Evolutionary conservation across 53 echinoderm and acorn worm species (phyloP), one percentile per base, ranked within the genome.

Genomic region (Henricia sp.): DNA sequence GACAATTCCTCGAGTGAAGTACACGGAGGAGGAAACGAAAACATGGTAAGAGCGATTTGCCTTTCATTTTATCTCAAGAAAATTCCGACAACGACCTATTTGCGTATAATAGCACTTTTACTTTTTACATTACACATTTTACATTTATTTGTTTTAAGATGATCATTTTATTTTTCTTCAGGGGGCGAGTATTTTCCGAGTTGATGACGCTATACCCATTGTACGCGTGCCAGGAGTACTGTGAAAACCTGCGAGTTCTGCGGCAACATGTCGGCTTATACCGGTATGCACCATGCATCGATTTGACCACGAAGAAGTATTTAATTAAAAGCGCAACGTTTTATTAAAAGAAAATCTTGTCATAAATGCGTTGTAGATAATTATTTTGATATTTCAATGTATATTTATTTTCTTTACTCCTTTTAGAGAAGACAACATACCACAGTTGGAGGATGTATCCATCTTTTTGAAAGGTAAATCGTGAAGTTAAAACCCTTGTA

Each of bases 371-470:
- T n/a, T n/a, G n/a, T n/a, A n/a, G n/a, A n/a, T n/a, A n/a, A n/a
- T n/a, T n/a, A n/a, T n/a, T n/a, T n/a, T n/a, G n/a, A n/a, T n/a
- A n/a, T n/a, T n/a, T n/a, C n/a, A n/a, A n/a, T n/a, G n/a, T n/a
- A 11, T 23, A 17, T 23, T 17, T 54, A 24, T 23, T 68, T 32
- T 63, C 51, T 25, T 83, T 82, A 17, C 63, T 29, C n/a, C 14
- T 42, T 62, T 52, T 36, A 88, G 68, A 54, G 85, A 78, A 50
- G 87, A 92, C 56, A 90, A 90, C 48, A 87, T 99, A 35, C 99
- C 99, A n/a, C 99, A 99, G 83, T 72, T 99, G 26, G 92, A 99
- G 30, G 99, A 99, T 50, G 92, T 99, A 5, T 99, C 99, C 12
- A 71, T 89, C 55, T 99, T 99, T 39, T 80, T 99, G 41, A 94